Conservation (phyloP, 2,888 invertebrate species). For the Anodontia alba region DNA sequence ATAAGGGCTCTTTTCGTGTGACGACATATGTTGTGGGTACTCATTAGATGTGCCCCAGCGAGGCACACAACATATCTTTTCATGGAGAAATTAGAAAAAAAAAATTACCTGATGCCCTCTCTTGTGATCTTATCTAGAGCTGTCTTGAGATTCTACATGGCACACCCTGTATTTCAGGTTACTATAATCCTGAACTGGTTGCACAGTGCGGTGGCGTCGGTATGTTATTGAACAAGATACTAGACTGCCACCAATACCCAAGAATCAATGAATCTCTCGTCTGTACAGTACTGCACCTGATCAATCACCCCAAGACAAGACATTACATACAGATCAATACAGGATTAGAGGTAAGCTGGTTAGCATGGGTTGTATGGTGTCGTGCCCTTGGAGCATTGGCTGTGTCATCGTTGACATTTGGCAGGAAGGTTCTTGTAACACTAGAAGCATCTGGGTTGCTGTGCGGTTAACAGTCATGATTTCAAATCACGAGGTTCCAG, state of each 20-base stretch:
- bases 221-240: conserved; percentile 91
- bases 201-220: conserved; percentile 88
- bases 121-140: no score
- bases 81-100: no score
- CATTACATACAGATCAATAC: conserved; percentile 90
- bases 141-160: no score
- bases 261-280: conserved; percentile 96
- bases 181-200: conserved; percentile 90
- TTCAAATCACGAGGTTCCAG: no score
- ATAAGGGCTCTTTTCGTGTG: no score
- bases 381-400: no score
- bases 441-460: neutral
- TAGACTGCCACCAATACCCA: conserved; percentile 94
- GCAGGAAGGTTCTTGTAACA: neutral
- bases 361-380: no score
- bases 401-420: neutral
- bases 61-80: no score
- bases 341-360: conserved; percentile 85
- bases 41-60: no score
- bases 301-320: conserved; percentile 93
- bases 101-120: no score
- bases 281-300: conserved; percentile 93
- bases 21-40: no score
- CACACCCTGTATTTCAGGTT: conserved; percentile 87
- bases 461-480: no score